Percentiles rank a stretch among this genome's conserved stretches.
phyloP scores from a whole-genome alignment of 2,888 invertebrate genomes.

The Epiperipatus broadwayi region DNA sequence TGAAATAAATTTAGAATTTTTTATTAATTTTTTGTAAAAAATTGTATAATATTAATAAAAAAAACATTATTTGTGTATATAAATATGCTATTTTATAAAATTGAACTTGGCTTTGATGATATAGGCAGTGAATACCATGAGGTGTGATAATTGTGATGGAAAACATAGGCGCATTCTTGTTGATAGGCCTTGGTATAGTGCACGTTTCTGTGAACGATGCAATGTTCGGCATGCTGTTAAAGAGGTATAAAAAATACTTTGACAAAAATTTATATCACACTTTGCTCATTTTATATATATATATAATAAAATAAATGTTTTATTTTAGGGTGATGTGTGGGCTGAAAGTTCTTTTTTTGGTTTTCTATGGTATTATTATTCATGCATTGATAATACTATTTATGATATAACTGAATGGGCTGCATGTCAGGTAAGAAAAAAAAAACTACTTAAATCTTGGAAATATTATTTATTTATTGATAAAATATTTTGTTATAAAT shows the following conservation, averaged over 20 bases:
- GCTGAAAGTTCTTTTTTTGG: conserved; percentile 72
- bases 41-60: conserved; percentile 18
- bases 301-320: too few relatives aligned
- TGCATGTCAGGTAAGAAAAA: conserved; percentile 53
- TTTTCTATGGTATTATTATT: conserved; percentile 79
- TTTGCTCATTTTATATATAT: neutral
- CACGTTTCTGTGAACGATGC: conserved; percentile 70
- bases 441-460: too few relatives aligned
- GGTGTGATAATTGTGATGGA: conserved; percentile 80
- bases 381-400: conserved; percentile 85
- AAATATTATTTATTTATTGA: too few relatives aligned
- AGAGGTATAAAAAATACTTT: conserved; percentile 41
- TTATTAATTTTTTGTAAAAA: too few relatives aligned
- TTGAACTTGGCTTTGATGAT: conserved; percentile 10
- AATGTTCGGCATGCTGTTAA: conserved; percentile 72
- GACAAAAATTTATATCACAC: neutral
- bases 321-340: conserved; percentile 71
- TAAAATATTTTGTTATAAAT: too few relatives aligned
- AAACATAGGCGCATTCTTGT: conserved; percentile 70
- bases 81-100: neutral
- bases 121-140: conserved; percentile 66
- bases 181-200: conserved; percentile 71
- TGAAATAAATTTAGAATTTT: too few relatives aligned
- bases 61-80: neutral
- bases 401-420: conserved; percentile 96